phyloP scores from a whole-genome alignment of 1,140 invertebrate species.

The Lordiphosa clarofinis region DNA sequence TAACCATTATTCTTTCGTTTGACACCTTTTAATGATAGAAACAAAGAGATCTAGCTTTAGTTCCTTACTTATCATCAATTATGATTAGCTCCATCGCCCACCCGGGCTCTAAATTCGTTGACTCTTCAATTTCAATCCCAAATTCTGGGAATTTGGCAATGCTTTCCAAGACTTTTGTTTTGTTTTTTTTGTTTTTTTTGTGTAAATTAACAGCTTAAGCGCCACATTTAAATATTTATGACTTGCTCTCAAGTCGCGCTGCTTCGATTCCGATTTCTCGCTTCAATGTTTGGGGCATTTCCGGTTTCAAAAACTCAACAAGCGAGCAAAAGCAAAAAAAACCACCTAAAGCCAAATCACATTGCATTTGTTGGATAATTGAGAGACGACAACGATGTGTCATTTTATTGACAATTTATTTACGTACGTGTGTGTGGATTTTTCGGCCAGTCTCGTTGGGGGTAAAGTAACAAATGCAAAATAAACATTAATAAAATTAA shows the following conservation, averaged over 20 bases:
- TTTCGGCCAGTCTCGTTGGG: conserved; percentile 36
- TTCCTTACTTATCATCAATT: conserved; percentile 27
- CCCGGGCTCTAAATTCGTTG: neutral
- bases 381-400: conserved; percentile 63
- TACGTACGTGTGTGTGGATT: conserved; percentile 12
- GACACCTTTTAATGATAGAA: too few relatives aligned
- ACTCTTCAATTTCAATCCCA: neutral
- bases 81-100: conserved; percentile 1
- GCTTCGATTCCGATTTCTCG: conserved; percentile 36
- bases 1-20: too few relatives aligned
- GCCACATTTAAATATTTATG: conserved; percentile 73
- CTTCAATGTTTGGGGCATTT: conserved; percentile 52
- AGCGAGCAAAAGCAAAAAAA: too few relatives aligned
- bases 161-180: conserved; percentile 30
- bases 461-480: conserved; percentile 18
- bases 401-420: conserved; percentile 49
- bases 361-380: conserved; percentile 57
- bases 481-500: conserved; percentile 68
- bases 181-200: conserved; percentile 16
- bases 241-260: conserved; percentile 8
- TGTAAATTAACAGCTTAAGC: conserved; percentile 67
- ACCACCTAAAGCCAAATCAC: conserved; percentile 11
- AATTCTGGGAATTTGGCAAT: conserved; percentile 56
- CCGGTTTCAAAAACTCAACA: conserved; percentile 35
- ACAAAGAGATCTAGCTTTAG: neutral